Conservation (phyloP, 2,888 invertebrate genomes). For the Oasisia sp. region DNA sequence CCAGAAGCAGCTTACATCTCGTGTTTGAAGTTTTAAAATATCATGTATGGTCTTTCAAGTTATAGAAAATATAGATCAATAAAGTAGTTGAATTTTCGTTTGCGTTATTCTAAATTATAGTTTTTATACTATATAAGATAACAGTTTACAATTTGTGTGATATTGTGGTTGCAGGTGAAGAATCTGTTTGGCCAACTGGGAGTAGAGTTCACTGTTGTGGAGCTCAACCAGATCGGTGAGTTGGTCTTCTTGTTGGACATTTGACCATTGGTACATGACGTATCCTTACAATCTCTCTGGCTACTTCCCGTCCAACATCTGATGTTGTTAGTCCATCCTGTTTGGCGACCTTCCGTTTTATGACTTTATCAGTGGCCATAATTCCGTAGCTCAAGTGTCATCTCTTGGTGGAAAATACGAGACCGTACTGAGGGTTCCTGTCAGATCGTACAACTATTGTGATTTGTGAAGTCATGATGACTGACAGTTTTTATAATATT, state of each 20-base stretch:
- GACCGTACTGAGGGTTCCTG: too few relatives aligned
- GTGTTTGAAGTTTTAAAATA: too few relatives aligned
- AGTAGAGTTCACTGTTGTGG: constrained; percentile 62
- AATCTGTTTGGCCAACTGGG: constrained; percentile 64
- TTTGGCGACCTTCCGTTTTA: background rate
- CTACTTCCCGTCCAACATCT: background rate
- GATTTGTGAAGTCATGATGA: background rate
- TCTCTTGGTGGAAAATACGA: too few relatives aligned
- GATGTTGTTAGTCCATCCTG: too few relatives aligned
- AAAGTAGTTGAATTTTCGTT: too few relatives aligned
- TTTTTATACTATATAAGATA: too few relatives aligned
- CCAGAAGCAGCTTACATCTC: too few relatives aligned
- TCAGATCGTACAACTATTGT: background rate
- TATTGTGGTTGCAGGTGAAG: constrained; percentile 65
- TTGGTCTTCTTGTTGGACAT: constrained; percentile 14
- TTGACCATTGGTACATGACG: background rate
- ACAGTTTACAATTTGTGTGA: background rate
- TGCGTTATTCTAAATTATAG: too few relatives aligned
- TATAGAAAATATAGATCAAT: too few relatives aligned
- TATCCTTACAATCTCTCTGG: background rate
- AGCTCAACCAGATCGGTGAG: constrained; percentile 66
- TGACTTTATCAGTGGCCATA: background rate
- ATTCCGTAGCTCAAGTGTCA: too few relatives aligned
- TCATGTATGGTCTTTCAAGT: too few relatives aligned
- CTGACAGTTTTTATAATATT: background rate